Evolutionary conservation across 2,113 vertebrate species (phyloP).

Genomic region (Anarhynchus alexandrinus): DNA sequence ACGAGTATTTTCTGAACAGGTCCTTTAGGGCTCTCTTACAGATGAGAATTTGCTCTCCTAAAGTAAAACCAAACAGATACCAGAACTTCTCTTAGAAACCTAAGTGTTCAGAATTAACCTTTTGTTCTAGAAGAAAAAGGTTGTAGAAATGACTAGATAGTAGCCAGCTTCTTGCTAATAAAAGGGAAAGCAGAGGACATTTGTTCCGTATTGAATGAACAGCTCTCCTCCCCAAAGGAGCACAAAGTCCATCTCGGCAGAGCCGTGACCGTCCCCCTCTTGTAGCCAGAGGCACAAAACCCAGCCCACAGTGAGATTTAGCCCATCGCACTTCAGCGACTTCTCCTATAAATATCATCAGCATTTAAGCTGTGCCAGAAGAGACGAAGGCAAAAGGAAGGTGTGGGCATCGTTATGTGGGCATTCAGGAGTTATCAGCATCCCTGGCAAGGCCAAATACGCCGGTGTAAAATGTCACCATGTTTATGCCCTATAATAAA

Average conservation of each 20-base stretch:
- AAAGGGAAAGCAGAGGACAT: background rate
- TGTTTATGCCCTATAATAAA: background rate
- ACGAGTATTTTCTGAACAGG: background rate
- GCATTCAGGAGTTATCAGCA: background rate
- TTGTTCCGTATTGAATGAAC: background rate
- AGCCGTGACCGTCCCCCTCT: accelerated
- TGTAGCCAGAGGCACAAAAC: background rate
- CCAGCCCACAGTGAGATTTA: accelerated
- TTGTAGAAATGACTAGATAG: background rate
- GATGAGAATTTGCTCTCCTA: background rate
- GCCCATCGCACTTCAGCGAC: background rate
- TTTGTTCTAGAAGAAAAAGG: background rate
- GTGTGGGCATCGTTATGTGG: background rate
- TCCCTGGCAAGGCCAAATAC: background rate
- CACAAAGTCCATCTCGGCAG: background rate
- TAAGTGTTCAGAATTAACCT: background rate
- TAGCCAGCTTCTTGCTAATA: background rate
- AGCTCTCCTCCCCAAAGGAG: background rate
- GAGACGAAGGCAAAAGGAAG: background rate
- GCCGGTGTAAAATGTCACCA: background rate
- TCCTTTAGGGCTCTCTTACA: background rate
- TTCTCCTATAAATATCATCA: background rate
- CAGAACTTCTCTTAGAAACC: background rate
- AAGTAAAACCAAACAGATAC: background rate
- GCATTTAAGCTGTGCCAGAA: background rate